phyloP scores from a whole-genome alignment of 1,140 invertebrate species.

The Parasteatoda tepidariorum region DNA sequence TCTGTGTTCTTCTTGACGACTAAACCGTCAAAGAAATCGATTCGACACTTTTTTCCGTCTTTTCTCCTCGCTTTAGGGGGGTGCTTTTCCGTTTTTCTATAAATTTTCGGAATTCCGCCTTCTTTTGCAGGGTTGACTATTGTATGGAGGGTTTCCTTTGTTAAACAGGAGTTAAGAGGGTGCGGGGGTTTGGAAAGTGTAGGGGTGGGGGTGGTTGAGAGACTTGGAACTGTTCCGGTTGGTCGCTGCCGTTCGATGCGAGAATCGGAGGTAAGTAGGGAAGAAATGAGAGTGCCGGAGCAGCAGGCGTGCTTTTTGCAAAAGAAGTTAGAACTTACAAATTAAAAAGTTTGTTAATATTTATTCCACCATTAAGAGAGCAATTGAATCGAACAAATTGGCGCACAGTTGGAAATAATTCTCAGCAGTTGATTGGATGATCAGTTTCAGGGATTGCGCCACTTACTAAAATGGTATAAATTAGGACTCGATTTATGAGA shows the following conservation, averaged over 20 bases:
- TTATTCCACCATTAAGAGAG: constrained; percentile 28
- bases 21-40: constrained; percentile 57
- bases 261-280: neutral
- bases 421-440: too few species aligned
- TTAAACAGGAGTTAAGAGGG: constrained; percentile 1
- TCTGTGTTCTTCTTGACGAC: constrained; percentile 54
- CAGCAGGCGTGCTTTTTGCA: neutral
- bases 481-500: too few species aligned
- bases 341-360: constrained; percentile 53
- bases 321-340: constrained; percentile 13
- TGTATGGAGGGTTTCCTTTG: constrained; percentile 5
- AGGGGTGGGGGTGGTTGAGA: neutral
- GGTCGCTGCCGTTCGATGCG: neutral
- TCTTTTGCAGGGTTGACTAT: neutral
- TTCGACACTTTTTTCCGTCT: constrained; percentile 22
- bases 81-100: neutral
- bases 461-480: too few species aligned
- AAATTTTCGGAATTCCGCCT: neutral
- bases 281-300: neutral
- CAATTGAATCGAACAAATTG: constrained; percentile 37
- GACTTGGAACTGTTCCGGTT: constrained; percentile 9
- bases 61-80: neutral
- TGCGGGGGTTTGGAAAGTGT: neutral
- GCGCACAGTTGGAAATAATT: too few species aligned
- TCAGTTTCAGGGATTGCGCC: too few species aligned